Evolutionary conservation across 2,888 invertebrate species (phyloP), one percentile per base, ranked within the genome.

Genomic region (Tridacna gigas): DNA sequence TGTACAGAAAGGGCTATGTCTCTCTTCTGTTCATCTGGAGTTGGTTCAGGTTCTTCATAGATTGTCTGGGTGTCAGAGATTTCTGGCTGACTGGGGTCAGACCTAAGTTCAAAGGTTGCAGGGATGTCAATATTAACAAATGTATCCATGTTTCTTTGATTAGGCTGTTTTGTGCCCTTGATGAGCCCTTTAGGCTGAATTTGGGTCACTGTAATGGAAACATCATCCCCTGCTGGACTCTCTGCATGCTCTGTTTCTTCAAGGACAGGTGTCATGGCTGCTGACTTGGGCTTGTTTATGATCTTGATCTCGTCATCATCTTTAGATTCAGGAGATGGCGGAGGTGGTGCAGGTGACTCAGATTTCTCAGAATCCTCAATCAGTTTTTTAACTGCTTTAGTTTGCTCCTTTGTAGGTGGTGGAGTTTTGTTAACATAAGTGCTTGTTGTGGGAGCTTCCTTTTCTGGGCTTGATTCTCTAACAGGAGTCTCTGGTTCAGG

Each of bases 291-390:
- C 69, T 84, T 84, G 61, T 82, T 84, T 63, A 84, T 77, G 25
- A 80, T 75, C 26, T 66, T 65, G 4, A 71, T 71, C 20, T 86
- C 81, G 48, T 73, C 74, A n/a, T 88, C 84, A 60, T 91, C 90
- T 71, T 90, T 91, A 11, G 88, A 86, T 77, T 93, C 93, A 0
- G 93, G 93, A 0, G 93, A 93, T 0, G 93, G 93, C 13, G 93
- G 93, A 2, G 93, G 93, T 4, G 93, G 93, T 13, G 90, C 93
- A 0, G 93, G 93, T 0, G 92, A 91, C 78, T 90, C 91, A 13
- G 80, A 83, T 74, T 90, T 90, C 11, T 80, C 56, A 0, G 89
- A 87, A n/a, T 86, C 85, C 48, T 83, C 88, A 78, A 88, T 81
- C 67, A 85, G 66, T 71, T 83, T 88, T 74, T 83, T 88, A 15